Percentiles rank a stretch among this genome's conserved stretches.
Conservation (phyloP, 2,113 vertebrate species). For the Chlorodrepanis virens region DNA sequence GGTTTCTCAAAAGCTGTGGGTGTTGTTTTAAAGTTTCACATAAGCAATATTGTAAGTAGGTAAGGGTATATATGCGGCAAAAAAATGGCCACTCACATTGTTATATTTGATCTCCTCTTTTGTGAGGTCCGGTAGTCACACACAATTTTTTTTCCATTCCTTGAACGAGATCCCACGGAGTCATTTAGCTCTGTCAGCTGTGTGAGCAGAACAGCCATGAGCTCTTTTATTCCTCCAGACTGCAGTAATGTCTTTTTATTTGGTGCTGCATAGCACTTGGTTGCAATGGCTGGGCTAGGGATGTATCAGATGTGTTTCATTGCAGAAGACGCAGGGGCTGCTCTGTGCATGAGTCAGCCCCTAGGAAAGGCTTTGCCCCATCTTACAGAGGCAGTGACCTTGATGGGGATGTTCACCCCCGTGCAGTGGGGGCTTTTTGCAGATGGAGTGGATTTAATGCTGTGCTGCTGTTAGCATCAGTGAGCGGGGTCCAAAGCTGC, state of each 20-base stretch:
- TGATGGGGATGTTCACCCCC: neutral
- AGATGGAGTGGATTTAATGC: neutral
- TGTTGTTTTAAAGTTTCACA: neutral
- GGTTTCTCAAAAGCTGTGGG: neutral
- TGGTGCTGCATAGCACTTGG: fast-evolving
- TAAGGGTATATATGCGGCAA: neutral
- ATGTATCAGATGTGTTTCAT: fast-evolving
- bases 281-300: fast-evolving
- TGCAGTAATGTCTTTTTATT: fast-evolving
- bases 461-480: neutral
- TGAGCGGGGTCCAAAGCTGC: neutral
- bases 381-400: neutral
- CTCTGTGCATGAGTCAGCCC: fast-evolving
- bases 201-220: neutral
- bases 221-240: neutral
- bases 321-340: neutral
- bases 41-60: neutral
- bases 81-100: neutral
- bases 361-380: neutral
- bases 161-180: fast-evolving
- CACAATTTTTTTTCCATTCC: fast-evolving
- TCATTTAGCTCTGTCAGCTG: neutral
- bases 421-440: neutral
- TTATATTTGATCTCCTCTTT: neutral
- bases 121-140: neutral